These are phyloP conservation scores for Tachycineta bicolor DNA, from an alignment of 2,113 vertebrate genomes.

Conservation along the genomic window DNA sequence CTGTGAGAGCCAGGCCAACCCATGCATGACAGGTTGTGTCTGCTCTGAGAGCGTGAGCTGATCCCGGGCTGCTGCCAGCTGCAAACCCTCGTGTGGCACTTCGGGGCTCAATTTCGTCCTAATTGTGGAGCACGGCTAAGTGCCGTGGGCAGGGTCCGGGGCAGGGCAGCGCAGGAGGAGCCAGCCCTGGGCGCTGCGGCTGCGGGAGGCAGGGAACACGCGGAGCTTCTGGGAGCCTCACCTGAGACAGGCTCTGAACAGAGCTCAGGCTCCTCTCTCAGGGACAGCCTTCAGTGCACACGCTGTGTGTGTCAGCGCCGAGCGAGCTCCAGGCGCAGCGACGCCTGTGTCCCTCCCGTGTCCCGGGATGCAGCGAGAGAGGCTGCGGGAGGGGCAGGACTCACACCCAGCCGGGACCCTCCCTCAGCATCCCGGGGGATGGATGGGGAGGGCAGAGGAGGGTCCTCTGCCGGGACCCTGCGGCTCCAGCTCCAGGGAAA, in stretches of 20 bases:
- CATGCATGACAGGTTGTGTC: background rate
- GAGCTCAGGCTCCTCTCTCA: background rate
- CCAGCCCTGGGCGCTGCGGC: rapidly evolving
- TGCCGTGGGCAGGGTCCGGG: rapidly evolving
- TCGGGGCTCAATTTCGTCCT: rapidly evolving
- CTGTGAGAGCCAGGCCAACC: background rate
- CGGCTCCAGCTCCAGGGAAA: rapidly evolving
- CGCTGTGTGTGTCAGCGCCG: rapidly evolving
- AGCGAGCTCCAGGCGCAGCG: background rate
- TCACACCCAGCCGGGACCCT: background rate
- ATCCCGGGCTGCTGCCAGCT: rapidly evolving
- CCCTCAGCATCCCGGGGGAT: rapidly evolving
- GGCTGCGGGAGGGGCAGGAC: background rate
- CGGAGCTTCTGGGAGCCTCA: rapidly evolving
- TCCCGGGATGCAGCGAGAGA: rapidly evolving
- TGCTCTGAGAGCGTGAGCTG: background rate
- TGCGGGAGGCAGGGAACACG: rapidly evolving
- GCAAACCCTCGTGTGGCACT: rapidly evolving
- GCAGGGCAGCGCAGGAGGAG: background rate
- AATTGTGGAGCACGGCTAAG: rapidly evolving
- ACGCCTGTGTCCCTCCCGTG: background rate
- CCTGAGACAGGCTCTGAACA: background rate
- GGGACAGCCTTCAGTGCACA: rapidly evolving
- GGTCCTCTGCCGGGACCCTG: background rate
- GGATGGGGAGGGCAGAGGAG: background rate